Evolutionary conservation across 2,888 invertebrate species (phyloP).

Genomic region (Eurois occulta): DNA sequence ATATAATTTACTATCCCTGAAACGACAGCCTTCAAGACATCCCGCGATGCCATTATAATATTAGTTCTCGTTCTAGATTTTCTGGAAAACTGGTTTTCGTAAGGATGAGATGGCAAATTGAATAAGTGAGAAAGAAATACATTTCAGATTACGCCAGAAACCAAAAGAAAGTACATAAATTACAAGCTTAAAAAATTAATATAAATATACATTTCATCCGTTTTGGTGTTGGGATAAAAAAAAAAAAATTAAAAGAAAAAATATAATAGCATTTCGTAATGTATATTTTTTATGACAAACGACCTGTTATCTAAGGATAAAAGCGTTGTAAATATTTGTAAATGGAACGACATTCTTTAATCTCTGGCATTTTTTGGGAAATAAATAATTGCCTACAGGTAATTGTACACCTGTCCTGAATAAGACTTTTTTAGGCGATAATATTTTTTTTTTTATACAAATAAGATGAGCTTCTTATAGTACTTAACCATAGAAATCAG

Average conservation of each 20-base stretch:
- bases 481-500: not conserved
- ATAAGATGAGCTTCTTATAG: constrained; percentile 16
- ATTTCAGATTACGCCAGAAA: constrained; percentile 30
- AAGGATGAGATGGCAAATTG: not conserved
- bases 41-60: constrained; percentile 32
- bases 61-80: constrained; percentile 29
- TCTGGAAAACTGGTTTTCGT: constrained; percentile 7
- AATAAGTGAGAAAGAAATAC: constrained; percentile 19
- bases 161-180: constrained; percentile 44
- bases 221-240: constrained; percentile 47
- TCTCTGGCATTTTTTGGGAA: constrained; percentile 35
- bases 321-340: constrained; percentile 58
- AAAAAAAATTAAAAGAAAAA: constrained; percentile 45
- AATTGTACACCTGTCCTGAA: constrained; percentile 17
- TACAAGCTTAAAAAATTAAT: constrained; percentile 18
- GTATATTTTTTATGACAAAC: constrained; percentile 59
- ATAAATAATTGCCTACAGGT: constrained; percentile 47
- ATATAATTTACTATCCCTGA: constrained; percentile 59
- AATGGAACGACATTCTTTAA: constrained; percentile 53
- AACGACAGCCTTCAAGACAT: constrained; percentile 38
- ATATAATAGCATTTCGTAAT: constrained; percentile 53
- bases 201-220: constrained; percentile 46
- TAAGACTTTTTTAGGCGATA: constrained; percentile 10
- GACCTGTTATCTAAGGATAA: constrained; percentile 58
- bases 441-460: not conserved